These are phyloP conservation scores for Pangasius krempfi DNA, from an alignment of 2,797 vertebrate genomes.

Conservation along the genomic window DNA sequence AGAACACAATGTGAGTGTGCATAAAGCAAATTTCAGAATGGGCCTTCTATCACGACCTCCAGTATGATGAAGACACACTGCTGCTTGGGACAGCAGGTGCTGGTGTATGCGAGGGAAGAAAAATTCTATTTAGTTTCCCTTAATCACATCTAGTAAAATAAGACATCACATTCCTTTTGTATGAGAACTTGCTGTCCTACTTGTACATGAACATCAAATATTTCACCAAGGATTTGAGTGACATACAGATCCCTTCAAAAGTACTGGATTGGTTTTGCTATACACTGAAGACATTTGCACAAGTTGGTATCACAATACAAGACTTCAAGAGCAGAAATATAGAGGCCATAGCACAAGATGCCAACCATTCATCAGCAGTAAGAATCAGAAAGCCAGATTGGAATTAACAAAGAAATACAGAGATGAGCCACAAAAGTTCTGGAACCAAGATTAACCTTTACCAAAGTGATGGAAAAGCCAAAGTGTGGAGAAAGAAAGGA, in stretches of 20 bases:
- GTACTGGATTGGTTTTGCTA: background rate
- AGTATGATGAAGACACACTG: slow-evolving; percentile 7
- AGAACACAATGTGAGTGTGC: background rate
- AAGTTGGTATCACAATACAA: no score
- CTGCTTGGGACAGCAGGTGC: slow-evolving; percentile 1
- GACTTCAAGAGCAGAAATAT: no score
- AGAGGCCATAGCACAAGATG: no score
- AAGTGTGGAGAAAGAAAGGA: background rate
- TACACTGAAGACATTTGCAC: no score
- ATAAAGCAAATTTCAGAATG: background rate
- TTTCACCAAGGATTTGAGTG: background rate
- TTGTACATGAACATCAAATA: background rate
- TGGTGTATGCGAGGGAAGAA: background rate
- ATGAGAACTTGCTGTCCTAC: background rate
- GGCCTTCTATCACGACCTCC: background rate
- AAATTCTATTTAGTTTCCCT: background rate
- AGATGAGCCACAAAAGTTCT: background rate
- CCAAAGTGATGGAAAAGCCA: background rate
- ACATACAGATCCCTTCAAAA: background rate
- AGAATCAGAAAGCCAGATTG: no score
- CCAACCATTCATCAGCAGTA: no score
- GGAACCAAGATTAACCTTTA: background rate
- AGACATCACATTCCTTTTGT: background rate
- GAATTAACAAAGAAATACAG: no score
- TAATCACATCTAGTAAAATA: background rate